Evolutionary conservation across 2,888 invertebrate species (phyloP).

Genomic region (Cerastis leucographa): DNA sequence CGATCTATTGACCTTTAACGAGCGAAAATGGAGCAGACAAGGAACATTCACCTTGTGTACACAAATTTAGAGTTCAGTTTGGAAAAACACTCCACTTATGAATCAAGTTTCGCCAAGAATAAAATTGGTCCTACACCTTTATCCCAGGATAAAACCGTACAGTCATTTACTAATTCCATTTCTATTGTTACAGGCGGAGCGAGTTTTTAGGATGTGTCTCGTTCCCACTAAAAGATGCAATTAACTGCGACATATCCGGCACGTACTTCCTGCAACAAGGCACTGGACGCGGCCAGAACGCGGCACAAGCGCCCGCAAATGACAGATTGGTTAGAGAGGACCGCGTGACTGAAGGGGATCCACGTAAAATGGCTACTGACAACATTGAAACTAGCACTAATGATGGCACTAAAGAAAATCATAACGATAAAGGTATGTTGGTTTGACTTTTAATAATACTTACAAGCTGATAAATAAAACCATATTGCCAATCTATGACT

Average conservation of each 20-base stretch:
- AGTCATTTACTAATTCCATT: constrained; percentile 20
- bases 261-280: constrained; percentile 93
- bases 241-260: constrained; percentile 93
- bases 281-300: constrained; percentile 75
- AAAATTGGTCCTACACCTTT: background rate
- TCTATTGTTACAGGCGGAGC: constrained; percentile 94
- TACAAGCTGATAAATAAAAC: background rate
- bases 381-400: constrained; percentile 87
- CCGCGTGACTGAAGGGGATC: constrained; percentile 79
- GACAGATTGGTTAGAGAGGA: constrained; percentile 76
- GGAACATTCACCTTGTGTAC: constrained; percentile 28
- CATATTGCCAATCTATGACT: background rate
- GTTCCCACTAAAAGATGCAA: constrained; percentile 95
- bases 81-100: constrained; percentile 1
- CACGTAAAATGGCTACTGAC: constrained; percentile 88
- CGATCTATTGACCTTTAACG: constrained; percentile 56
- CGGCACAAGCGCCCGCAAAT: constrained; percentile 74
- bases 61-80: constrained; percentile 10
- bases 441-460: background rate
- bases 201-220: constrained; percentile 98
- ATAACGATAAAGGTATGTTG: constrained; percentile 83
- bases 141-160: background rate
- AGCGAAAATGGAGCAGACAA: constrained; percentile 30
- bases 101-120: background rate
- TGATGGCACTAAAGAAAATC: constrained; percentile 85